phyloP scores from a whole-genome alignment of 2,113 vertebrate genomes.

The Pyxicephalus adspersus region DNA sequence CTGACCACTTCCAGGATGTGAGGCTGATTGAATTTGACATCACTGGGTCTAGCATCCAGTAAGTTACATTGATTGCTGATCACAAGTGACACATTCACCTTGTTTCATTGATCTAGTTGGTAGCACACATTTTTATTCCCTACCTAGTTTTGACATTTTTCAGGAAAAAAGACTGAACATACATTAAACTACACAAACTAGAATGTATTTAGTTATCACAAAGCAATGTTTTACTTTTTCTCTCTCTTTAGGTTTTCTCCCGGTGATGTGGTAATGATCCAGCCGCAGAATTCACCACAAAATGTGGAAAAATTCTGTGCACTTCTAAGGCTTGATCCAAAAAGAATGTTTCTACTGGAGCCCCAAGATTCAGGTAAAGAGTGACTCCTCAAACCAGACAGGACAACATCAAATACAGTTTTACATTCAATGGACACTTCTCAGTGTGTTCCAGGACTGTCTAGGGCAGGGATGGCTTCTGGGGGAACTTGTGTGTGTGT shows the following conservation, averaged over 20 bases:
- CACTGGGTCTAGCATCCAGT: constrained; percentile 81
- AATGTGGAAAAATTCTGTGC: constrained; percentile 82
- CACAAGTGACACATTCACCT: too few relatives aligned
- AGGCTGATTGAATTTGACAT: constrained; percentile 89
- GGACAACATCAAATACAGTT: too few relatives aligned
- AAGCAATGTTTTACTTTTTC: not conserved
- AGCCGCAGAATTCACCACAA: constrained; percentile 74
- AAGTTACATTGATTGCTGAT: too few relatives aligned
- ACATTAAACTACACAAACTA: not conserved
- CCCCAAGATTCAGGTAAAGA: constrained; percentile 68
- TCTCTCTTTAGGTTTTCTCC: constrained; percentile 74
- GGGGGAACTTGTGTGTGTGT: not conserved
- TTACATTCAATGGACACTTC: not conserved
- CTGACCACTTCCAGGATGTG: constrained; percentile 90
- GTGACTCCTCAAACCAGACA: not conserved
- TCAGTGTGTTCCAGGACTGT: not conserved
- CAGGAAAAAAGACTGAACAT: too few relatives aligned
- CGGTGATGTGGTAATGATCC: constrained; percentile 86
- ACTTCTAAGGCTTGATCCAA: constrained; percentile 78
- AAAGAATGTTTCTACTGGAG: constrained; percentile 72
- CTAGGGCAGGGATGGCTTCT: not conserved
- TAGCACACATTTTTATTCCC: too few relatives aligned
- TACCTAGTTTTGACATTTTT: too few relatives aligned
- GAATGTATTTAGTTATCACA: not conserved
- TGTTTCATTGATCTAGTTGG: too few relatives aligned